Percentiles rank a stretch among this genome's conserved stretches.
These are phyloP conservation scores for Tachysurus fulvidraco DNA, from an alignment of 2,113 vertebrate genomes.

Conservation along the genomic window DNA sequence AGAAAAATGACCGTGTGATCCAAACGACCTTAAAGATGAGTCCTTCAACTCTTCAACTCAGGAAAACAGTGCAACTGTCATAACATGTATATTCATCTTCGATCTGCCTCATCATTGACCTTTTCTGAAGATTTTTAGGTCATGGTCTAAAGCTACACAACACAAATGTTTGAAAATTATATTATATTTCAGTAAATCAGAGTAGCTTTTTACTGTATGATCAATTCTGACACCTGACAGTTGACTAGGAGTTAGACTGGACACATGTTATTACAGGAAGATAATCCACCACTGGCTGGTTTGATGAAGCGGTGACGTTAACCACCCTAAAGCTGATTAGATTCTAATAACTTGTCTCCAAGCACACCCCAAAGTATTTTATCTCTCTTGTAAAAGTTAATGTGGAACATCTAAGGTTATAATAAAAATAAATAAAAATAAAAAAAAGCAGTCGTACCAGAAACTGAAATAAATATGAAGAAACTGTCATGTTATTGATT, in stretches of 20 bases:
- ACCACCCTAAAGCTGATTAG: not conserved
- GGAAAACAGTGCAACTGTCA: not conserved
- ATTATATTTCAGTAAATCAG: not conserved
- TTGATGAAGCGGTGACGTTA: not conserved
- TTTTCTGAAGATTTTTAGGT: not conserved
- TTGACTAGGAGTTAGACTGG: not conserved
- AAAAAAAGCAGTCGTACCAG: too few species aligned
- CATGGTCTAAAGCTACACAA: not conserved
- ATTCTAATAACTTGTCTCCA: not conserved
- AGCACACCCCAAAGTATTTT: not conserved
- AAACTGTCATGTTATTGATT: not conserved
- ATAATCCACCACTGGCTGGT: not conserved
- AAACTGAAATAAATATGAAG: too few species aligned
- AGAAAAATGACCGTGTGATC: not conserved
- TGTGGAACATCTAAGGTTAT: too few species aligned
- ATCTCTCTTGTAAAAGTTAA: not conserved
- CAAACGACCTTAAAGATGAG: constrained; percentile 2
- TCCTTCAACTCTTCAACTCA: not conserved
- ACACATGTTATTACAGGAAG: not conserved
- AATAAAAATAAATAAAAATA: too few species aligned
- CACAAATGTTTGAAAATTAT: not conserved
- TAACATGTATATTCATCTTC: not conserved
- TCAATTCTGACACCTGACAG: not conserved
- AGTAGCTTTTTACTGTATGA: not conserved
- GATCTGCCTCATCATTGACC: not conserved